A percentile compares a stretch with the other conserved stretches of the same genome.
Conservation (phyloP, 2,797 vertebrate genomes). For the Tapera naevia region DNA sequence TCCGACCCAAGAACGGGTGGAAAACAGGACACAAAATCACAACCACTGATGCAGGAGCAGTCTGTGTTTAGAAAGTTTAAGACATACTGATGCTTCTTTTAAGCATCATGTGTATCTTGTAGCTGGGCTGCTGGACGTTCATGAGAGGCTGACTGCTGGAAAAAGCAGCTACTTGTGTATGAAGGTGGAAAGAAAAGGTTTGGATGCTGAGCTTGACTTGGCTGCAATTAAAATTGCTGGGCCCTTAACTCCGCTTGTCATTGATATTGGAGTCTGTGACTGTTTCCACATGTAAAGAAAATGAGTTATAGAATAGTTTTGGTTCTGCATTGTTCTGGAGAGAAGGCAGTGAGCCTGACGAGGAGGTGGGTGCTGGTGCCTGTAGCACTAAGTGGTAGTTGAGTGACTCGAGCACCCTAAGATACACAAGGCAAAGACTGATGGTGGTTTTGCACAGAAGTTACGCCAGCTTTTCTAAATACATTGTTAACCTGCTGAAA, state of each 20-base stretch:
- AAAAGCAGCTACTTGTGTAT: neutral
- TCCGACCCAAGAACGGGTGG: neutral
- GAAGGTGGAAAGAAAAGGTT: neutral
- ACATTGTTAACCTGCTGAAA: conserved; percentile 17
- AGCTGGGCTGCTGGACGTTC: neutral
- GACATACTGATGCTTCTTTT: neutral
- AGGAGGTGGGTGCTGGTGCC: neutral
- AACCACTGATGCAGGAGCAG: neutral
- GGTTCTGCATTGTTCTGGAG: neutral
- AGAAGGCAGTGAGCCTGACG: neutral
- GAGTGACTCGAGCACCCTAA: neutral
- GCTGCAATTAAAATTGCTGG: neutral
- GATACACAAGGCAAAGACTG: neutral
- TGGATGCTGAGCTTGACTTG: neutral
- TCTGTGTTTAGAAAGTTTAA: neutral
- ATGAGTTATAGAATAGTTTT: neutral
- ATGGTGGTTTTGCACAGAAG: conserved; percentile 34
- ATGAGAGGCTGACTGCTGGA: neutral
- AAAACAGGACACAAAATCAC: neutral
- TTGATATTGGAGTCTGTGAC: neutral
- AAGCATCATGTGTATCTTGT: neutral
- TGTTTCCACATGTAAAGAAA: neutral
- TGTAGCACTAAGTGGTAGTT: neutral
- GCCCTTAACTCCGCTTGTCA: neutral
- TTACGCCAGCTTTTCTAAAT: conserved; percentile 12